Evolutionary conservation across 2,113 vertebrate species (phyloP).

Genomic region (Geothlypis trichas): DNA sequence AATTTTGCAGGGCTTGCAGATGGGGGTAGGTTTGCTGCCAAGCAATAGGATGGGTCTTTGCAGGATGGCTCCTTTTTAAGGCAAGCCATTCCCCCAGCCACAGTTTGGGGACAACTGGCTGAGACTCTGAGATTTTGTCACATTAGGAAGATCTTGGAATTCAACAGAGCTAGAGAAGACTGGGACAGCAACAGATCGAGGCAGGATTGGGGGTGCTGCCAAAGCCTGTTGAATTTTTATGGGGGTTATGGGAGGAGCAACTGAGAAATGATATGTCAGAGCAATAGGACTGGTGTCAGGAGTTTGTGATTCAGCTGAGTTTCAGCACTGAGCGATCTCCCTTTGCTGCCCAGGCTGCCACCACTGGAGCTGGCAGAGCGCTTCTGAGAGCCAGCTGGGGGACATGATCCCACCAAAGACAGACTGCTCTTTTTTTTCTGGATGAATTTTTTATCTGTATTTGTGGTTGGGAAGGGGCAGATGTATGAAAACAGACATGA

Average conservation of each 20-base stretch:
- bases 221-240: neutral
- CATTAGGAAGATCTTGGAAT: neutral
- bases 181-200: neutral
- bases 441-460: neutral
- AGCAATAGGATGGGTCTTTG: neutral
- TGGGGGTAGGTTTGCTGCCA: neutral
- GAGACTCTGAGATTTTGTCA: neutral
- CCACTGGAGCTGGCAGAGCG: neutral
- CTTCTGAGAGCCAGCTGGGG: neutral
- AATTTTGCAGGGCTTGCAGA: slow-evolving; percentile 43
- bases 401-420: neutral
- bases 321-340: neutral
- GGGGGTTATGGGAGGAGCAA: neutral
- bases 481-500: neutral
- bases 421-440: neutral
- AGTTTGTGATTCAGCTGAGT: neutral
- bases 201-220: neutral
- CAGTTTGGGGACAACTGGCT: neutral
- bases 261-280: neutral
- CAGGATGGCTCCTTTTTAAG: neutral
- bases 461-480: neutral
- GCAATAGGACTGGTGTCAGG: neutral
- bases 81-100: neutral
- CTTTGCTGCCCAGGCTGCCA: neutral
- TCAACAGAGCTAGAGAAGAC: neutral